Percentiles rank a stretch among this genome's conserved stretches.
phyloP scores from a whole-genome alignment of 2,888 invertebrate species.

The Protophormia terraenovae region DNA sequence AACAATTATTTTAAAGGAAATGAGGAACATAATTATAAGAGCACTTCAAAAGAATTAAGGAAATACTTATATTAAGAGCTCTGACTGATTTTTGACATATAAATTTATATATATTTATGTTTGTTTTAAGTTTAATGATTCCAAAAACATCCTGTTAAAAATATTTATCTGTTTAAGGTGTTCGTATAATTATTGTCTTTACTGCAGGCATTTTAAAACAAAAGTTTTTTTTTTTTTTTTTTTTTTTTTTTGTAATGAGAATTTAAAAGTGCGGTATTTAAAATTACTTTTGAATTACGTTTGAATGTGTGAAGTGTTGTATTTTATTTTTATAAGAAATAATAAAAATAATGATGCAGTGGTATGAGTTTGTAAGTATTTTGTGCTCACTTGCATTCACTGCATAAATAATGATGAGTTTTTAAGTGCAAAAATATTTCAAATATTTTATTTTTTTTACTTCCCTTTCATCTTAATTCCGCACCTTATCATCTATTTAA shows the following conservation, averaged over 20 bases:
- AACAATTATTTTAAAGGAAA: neutral
- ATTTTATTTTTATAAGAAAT: neutral
- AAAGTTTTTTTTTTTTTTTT: neutral
- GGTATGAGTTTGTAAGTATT: neutral
- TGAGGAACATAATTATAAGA: neutral
- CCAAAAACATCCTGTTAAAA: neutral
- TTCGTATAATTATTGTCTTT: neutral
- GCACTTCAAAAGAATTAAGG: no score
- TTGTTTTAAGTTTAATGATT: neutral
- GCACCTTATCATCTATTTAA: neutral
- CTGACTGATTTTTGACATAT: no score
- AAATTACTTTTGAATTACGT: no score
- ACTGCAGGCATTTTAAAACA: neutral
- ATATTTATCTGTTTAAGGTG: neutral
- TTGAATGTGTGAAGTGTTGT: neutral
- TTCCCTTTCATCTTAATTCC: neutral
- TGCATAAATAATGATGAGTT: slow-evolving; percentile 25
- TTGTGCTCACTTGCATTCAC: slow-evolving; percentile 3
- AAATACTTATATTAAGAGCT: no score
- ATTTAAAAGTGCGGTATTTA: neutral
- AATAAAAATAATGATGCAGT: slow-evolving; percentile 10
- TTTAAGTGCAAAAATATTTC: neutral
- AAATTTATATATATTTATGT: neutral
- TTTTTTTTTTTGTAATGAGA: no score
- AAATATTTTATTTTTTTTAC: neutral